A percentile compares a stretch with the other conserved stretches of the same genome.
phyloP scores from a whole-genome alignment of 2,113 vertebrate genomes.

The Istiophorus platypterus region DNA sequence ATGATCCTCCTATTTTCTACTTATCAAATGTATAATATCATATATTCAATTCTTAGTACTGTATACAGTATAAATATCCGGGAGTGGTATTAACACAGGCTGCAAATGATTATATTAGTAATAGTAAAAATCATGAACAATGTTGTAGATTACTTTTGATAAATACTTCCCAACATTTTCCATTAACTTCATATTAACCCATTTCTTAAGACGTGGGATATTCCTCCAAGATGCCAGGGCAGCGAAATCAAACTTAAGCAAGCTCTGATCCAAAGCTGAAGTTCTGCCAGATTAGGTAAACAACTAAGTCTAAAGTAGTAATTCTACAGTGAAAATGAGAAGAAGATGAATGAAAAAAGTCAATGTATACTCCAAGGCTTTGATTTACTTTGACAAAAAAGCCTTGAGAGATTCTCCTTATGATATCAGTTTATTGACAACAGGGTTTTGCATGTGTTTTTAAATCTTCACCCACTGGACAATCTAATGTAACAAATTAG shows the following conservation, averaged over 20 bases:
- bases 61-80: too few relatives aligned
- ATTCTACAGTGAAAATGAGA: conserved; percentile 18
- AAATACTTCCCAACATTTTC: neutral
- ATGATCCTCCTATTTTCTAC: neutral
- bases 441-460: neutral
- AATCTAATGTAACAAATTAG: neutral
- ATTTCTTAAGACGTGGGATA: neutral
- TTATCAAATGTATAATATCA: neutral
- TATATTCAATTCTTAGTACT: neutral
- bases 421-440: neutral
- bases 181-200: neutral
- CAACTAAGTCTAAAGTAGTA: conserved; percentile 19
- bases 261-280: conserved; percentile 5
- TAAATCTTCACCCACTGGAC: neutral
- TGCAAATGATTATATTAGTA: neutral
- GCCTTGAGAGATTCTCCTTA: neutral
- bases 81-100: neutral
- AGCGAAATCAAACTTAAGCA: neutral
- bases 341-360: conserved; percentile 4
- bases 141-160: neutral
- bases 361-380: conserved; percentile 3
- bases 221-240: neutral
- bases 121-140: neutral
- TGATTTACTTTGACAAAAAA: conserved; percentile 4
- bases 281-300: conserved; percentile 21